These are phyloP conservation scores for Cyprinus carpio DNA, from an alignment of 2,113 vertebrate genomes.

Conservation along the genomic window DNA sequence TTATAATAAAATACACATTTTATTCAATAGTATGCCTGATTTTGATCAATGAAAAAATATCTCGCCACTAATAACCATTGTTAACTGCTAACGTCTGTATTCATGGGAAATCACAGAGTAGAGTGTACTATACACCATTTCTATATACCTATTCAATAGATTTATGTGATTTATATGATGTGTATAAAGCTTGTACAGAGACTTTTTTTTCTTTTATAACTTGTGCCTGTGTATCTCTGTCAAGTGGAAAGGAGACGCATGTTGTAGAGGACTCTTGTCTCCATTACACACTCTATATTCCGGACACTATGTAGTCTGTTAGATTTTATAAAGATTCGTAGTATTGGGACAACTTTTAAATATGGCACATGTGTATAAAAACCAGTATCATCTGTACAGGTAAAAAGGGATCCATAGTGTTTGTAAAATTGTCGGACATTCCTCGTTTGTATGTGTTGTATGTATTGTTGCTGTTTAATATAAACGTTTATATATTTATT, in stretches of 20 bases:
- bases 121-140: slow-evolving; percentile 81
- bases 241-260: slow-evolving; percentile 88
- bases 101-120: slow-evolving; percentile 78
- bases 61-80: slow-evolving; percentile 63
- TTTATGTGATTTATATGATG: slow-evolving; percentile 82
- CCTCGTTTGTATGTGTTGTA: slow-evolving; percentile 99
- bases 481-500: slow-evolving; percentile 99
- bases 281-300: slow-evolving; percentile 99
- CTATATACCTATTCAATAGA: slow-evolving; percentile 75
- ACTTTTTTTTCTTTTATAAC: slow-evolving; percentile 83
- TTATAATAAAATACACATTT: neutral
- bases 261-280: slow-evolving; percentile 93
- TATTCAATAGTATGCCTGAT: slow-evolving; percentile 14
- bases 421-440: slow-evolving; percentile 97
- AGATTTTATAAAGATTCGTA: slow-evolving; percentile 99
- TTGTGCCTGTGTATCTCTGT: slow-evolving; percentile 93
- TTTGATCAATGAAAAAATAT: slow-evolving; percentile 66
- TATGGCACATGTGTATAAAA: slow-evolving; percentile 84
- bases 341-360: slow-evolving; percentile 91
- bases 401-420: slow-evolving; percentile 90
- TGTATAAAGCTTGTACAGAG: slow-evolving; percentile 85
- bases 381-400: slow-evolving; percentile 77
- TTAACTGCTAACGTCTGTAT: slow-evolving; percentile 77
- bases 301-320: slow-evolving; percentile 99
- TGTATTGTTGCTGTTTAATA: slow-evolving; percentile 99